Evolutionary conservation across 2,113 vertebrate species (phyloP).

Genomic region (Panurus biarmicus): DNA sequence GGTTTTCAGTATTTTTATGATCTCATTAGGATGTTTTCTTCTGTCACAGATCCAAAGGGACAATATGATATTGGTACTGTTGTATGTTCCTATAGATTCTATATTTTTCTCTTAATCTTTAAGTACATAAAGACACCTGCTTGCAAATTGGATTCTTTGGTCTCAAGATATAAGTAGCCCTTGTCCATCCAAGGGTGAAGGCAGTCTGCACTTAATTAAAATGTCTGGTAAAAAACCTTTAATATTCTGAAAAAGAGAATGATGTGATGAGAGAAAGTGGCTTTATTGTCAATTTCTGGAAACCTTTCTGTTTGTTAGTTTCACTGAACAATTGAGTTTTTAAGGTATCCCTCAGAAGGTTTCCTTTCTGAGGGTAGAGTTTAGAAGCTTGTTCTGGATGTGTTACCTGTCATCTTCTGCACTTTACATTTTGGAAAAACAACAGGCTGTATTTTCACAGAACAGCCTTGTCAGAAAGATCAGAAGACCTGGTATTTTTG

Average conservation of each 20-base stretch:
- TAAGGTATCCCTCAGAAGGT: background rate
- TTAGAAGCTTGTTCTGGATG: background rate
- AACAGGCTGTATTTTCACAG: background rate
- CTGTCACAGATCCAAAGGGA: background rate
- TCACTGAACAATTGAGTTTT: background rate
- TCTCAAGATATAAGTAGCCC: background rate
- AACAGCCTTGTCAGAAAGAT: background rate
- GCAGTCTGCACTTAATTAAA: background rate
- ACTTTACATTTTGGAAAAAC: background rate
- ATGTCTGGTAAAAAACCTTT: background rate
- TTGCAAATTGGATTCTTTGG: background rate
- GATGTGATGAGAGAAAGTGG: background rate
- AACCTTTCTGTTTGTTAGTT: background rate
- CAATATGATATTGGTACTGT: background rate
- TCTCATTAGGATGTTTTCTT: background rate
- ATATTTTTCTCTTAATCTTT: background rate
- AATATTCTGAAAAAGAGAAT: background rate
- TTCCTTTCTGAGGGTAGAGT: background rate
- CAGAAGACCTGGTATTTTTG: background rate
- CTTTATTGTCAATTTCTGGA: background rate
- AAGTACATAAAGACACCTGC: background rate
- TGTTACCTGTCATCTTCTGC: background rate
- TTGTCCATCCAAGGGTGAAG: background rate
- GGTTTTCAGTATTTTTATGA: background rate
- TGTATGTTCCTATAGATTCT: rapidly evolving